Evolutionary conservation across 2,888 invertebrate genomes (phyloP).

Genomic region (Nebria salina): DNA sequence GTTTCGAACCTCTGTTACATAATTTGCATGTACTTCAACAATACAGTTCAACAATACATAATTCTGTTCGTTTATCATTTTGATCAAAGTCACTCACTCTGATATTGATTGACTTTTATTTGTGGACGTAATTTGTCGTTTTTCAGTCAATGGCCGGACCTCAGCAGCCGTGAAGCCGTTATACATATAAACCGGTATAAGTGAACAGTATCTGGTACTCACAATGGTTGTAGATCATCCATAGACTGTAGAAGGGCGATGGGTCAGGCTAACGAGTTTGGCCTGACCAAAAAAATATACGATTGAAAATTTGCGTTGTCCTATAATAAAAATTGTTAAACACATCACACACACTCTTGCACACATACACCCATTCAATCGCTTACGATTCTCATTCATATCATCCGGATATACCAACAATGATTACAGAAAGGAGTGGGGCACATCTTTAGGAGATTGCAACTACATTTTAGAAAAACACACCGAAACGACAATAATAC

Average conservation of each 20-base stretch:
- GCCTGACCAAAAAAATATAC: constrained; percentile 42
- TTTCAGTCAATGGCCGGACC: neutral
- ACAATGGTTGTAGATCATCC: neutral
- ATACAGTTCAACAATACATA: neutral
- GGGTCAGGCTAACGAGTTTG: constrained; percentile 32
- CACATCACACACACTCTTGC: constrained; percentile 27
- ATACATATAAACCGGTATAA: neutral
- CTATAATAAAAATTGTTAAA: constrained; percentile 54
- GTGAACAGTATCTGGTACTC: neutral
- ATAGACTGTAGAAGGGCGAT: neutral
- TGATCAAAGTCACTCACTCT: neutral
- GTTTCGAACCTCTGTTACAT: neutral
- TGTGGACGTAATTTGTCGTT: neutral
- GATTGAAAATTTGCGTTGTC: constrained; percentile 50
- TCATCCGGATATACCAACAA: neutral
- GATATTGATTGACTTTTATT: neutral
- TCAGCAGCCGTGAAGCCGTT: neutral
- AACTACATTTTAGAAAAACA: constrained; percentile 14
- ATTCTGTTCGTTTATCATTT: neutral
- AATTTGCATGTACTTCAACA: neutral
- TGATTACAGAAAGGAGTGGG: neutral
- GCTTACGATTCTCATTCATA: constrained; percentile 40
- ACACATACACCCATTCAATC: constrained; percentile 48
- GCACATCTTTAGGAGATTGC: neutral
- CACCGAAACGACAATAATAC: constrained; percentile 8